These are phyloP conservation scores for Crambe crambe DNA, from an alignment of 37 sponge, comb jelly and placozoan species.

Conservation along the genomic window DNA sequence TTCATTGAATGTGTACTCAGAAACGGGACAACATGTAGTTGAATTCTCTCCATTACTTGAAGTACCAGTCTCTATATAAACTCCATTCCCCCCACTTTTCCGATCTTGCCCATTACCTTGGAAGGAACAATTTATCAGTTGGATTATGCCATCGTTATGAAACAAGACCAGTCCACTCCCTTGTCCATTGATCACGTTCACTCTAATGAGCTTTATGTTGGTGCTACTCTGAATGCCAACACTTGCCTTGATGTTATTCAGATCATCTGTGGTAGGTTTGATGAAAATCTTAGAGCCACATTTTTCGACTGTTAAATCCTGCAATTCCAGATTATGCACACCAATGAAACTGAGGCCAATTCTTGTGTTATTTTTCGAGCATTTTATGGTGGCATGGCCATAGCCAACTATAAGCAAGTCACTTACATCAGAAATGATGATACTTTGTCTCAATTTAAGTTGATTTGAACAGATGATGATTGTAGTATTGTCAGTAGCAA, in stretches of 20 bases:
- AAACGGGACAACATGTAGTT: no score
- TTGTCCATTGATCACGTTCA: not conserved
- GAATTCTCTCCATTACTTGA: not conserved
- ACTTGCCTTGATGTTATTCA: slow-evolving; percentile 7
- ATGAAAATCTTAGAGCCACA: not conserved
- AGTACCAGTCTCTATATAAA: slow-evolving; percentile 12
- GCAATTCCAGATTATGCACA: not conserved
- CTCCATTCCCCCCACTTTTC: slow-evolving; percentile 7
- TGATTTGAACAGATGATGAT: not conserved
- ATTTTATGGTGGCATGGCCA: not conserved
- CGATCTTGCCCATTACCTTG: not conserved
- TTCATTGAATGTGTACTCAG: slow-evolving; percentile 2
- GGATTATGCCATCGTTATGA: not conserved
- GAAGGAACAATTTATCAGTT: not conserved
- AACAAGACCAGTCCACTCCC: slow-evolving; percentile 6
- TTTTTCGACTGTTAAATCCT: not conserved
- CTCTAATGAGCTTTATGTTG: not conserved
- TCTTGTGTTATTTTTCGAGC: not conserved
- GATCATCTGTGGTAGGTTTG: not conserved
- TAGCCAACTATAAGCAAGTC: slow-evolving; percentile 11
- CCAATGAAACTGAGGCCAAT: not conserved
- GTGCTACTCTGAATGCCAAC: not conserved
- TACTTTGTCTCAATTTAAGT: not conserved
- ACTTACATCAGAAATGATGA: not conserved
- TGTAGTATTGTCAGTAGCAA: not conserved